Evolutionary conservation across 2,797 vertebrate genomes (phyloP), one percentile per base, ranked within the genome.

Genomic region (Dryobates pubescens): DNA sequence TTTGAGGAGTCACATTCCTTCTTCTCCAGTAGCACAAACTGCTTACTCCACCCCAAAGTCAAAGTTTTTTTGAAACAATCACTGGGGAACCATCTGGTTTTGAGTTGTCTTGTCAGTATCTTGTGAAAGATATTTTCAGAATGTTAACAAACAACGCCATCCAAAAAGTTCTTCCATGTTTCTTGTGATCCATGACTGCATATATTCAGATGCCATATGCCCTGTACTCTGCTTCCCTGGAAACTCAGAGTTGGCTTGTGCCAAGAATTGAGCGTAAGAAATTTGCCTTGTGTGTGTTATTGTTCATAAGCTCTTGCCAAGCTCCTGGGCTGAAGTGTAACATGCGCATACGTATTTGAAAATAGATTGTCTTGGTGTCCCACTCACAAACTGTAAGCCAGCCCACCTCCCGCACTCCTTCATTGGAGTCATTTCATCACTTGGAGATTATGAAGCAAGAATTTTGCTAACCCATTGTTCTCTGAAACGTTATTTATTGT

Each of bases 121-220:
- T 86, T 72, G 67, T 67, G 59, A 85, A 77, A 77, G 90, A 65
- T 89, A 89, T 89, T 93, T 94, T 87, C 86, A 77, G 90, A 79
- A 90, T 53, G 70, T 89, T 94, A 92, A 77, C 81, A 91, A 89
- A 86, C 57, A 90, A 7, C 59, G 61, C 41, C 19, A 70, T 87
- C 84, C 84, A 85, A 83, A 92, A 96, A 83, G 73, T 90, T 94
- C 87, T 78, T 92, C 86, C 71, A 29, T 83, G 67, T 81, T 87
- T 68, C 88, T 88, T 88, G 63, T 83, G 84, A 95, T 63, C 84
- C 67, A 69, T 64, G 76, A 78, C 8, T 51, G 57, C 45, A n/a
- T 92, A 83, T 89, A 90, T 93, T 92, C 94, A 91, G 94, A 85
- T 53, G 54, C 84, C 88, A 90, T 92, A 93, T 90, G 83, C 94